Evolutionary conservation across 2,888 invertebrate genomes (phyloP), one percentile per base, ranked within the genome.

Genomic region (Sicus ferrugineus): DNA sequence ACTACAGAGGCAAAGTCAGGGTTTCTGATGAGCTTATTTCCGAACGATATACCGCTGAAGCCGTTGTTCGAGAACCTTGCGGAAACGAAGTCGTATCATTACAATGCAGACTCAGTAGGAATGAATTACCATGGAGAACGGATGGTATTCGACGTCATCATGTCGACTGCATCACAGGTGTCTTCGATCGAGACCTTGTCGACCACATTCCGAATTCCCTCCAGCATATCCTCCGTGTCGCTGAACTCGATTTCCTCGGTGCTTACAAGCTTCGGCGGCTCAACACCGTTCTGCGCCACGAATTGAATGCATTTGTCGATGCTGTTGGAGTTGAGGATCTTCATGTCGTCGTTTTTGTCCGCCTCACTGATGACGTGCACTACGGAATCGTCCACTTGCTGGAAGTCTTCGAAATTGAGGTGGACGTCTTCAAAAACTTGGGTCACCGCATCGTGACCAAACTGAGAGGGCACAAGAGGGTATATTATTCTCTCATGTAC

Each of bases 191-290:
- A 84, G 0, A 85, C 88, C 48, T 86, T 89, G 77, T 89, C 89
- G 74, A 93, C 93, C 16, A 92, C 90, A 75, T 92, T 92, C 75
- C 93, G 89, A 77, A 94, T 93, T 59, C 94, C 94, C 78, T 92
- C 94, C 89, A 94, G 92, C 83, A 94, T 88, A 84, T 94, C 94
- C 82, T 94, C 94, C 0, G 93, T 91, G 77, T 94, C 94, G 75
- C 93, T 93, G 82, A 94, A 94, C 83, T 94, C 94, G 86, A 88
- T 82, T 65, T 84, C 83, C 84, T 87, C 79, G 0, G 73, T 75
- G 1, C 76, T 75, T 48, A 62, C 64, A 48, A 69, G 59, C 3
- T 69, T 72, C 30, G 72, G 64, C 7, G 72, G 38, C 1, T 63
- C 52, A 50, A 68, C 58, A 19, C 48, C 42, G 6, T 26, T 50